Percentiles rank a stretch among this genome's conserved stretches.
Conservation (phyloP, 2,797 vertebrate genomes). For the Xenentodon cancila region DNA sequence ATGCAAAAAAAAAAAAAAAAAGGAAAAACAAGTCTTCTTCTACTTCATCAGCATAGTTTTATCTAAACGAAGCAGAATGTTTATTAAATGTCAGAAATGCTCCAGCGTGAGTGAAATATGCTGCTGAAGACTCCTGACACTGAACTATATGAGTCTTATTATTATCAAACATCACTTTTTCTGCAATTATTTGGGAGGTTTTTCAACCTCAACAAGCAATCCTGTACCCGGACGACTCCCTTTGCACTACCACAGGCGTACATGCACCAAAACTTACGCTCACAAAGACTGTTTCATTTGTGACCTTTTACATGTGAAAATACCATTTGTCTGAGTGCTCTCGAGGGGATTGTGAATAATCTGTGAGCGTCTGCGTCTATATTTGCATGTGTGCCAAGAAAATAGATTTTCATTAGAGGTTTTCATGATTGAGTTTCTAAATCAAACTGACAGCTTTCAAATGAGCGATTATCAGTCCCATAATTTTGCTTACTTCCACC, state of each 20-base stretch:
- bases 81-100: conserved; percentile 9
- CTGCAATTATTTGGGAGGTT: conserved; percentile 27
- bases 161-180: conserved; percentile 24
- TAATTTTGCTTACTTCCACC: conserved; percentile 54
- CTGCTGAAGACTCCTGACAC: conserved; percentile 13
- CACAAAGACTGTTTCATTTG: conserved; percentile 44
- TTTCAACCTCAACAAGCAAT: conserved; percentile 46
- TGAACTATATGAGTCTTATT: conserved; percentile 34
- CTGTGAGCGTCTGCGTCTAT: conserved; percentile 35
- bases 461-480: conserved; percentile 48
- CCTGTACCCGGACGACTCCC: conserved; percentile 39
- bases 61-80: conserved; percentile 1
- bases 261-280: conserved; percentile 36
- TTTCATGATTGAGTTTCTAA: conserved; percentile 55
- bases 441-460: conserved; percentile 64
- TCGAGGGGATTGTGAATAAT: conserved; percentile 60
- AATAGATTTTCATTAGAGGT: conserved; percentile 59
- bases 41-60: neutral
- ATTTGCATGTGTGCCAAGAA: conserved; percentile 52
- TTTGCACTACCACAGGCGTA: conserved; percentile 11
- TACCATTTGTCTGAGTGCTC: conserved; percentile 59
- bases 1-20: neutral
- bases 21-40: neutral
- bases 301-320: conserved; percentile 74
- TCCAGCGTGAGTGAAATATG: conserved; percentile 8